phyloP scores from a whole-genome alignment of 1,140 invertebrate genomes.

The Triops longicaudatus region DNA sequence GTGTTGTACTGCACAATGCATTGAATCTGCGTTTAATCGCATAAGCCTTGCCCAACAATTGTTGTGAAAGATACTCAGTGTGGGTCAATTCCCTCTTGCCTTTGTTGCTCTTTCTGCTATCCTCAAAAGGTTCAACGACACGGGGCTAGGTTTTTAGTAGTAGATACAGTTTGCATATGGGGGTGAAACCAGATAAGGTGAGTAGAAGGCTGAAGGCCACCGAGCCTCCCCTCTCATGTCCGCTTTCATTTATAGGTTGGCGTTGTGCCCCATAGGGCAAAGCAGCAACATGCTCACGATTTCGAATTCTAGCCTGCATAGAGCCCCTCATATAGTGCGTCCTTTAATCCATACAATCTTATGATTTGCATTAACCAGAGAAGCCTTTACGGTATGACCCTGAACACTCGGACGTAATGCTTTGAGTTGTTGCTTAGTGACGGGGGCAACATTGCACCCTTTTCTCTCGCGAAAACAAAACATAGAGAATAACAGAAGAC shows the following conservation, averaged over 20 bases:
- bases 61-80: not conserved
- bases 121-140: slow-evolving; percentile 1
- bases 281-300: too few species aligned
- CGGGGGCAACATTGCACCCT: too few species aligned
- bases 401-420: too few species aligned
- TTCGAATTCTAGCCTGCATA: too few species aligned
- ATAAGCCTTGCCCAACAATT: not conserved
- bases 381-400: too few species aligned
- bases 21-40: not conserved
- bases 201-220: not conserved
- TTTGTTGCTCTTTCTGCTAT: not conserved
- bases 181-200: not conserved
- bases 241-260: not conserved
- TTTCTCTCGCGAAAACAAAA: too few species aligned
- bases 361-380: too few species aligned
- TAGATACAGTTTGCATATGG: not conserved
- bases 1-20: not conserved
- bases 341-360: too few species aligned
- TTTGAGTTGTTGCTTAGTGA: too few species aligned
- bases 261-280: too few species aligned
- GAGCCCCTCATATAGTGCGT: too few species aligned
- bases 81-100: not conserved
- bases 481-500: too few species aligned
- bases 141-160: not conserved
- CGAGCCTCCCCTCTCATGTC: not conserved